Conservation (phyloP, 2,113 vertebrate species). For the Brachirus orientalis region DNA sequence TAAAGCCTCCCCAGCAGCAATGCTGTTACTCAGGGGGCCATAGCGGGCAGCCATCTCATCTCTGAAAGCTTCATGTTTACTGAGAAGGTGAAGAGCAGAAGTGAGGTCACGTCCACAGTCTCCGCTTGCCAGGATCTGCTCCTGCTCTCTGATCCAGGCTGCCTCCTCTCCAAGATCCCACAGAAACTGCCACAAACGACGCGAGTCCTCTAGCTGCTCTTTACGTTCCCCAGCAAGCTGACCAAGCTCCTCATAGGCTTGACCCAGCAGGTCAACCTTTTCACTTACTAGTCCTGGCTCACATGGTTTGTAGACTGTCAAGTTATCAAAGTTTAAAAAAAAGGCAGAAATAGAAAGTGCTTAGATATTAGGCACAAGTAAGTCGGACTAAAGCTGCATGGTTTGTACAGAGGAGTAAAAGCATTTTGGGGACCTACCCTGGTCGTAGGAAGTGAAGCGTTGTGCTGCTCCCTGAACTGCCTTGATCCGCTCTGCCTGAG, state of each 20-base stretch:
- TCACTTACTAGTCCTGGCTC: constrained; percentile 88
- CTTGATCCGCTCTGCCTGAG: constrained; percentile 90
- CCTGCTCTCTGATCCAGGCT: constrained; percentile 93
- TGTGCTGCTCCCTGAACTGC: constrained; percentile 84
- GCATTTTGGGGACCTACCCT: constrained; percentile 76
- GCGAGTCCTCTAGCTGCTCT: constrained; percentile 87
- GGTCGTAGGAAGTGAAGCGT: constrained; percentile 84
- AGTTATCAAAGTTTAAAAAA: neutral
- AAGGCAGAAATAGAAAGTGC: constrained; percentile 6
- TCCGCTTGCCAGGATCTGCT: constrained; percentile 87
- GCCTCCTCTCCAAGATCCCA: constrained; percentile 93
- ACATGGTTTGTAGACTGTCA: constrained; percentile 89
- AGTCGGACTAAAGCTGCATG: neutral
- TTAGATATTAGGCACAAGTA: constrained; percentile 9
- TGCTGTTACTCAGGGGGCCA: constrained; percentile 86
- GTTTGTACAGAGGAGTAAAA: neutral
- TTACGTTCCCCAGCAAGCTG: constrained; percentile 81
- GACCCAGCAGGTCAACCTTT: constrained; percentile 84
- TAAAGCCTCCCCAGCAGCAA: constrained; percentile 85
- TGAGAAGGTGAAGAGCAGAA: constrained; percentile 87
- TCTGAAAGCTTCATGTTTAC: constrained; percentile 89
- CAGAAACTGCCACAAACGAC: constrained; percentile 90
- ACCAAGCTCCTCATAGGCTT: constrained; percentile 86
- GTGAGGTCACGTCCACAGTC: constrained; percentile 90
- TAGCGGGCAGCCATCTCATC: constrained; percentile 92